Percentiles rank a stretch among this genome's conserved stretches.
These are phyloP conservation scores for Oscheius sp. DNA, from an alignment of 2,888 invertebrate species.

Conservation along the genomic window DNA sequence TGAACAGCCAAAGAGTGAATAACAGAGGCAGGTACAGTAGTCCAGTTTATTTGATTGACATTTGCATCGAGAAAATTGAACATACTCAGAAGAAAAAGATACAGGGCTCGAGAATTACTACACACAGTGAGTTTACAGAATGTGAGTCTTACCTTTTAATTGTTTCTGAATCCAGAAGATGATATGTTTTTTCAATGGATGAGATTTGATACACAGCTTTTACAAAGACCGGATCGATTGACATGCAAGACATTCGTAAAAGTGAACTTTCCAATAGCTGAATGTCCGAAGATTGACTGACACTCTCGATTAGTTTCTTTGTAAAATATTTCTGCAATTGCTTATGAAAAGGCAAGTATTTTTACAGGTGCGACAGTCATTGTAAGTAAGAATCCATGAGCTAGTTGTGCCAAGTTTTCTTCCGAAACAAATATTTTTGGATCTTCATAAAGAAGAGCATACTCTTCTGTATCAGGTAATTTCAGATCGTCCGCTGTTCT, in stretches of 20 bases:
- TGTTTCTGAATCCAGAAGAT: background rate
- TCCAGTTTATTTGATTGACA: slow-evolving; percentile 40
- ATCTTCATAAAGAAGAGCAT: slow-evolving; percentile 47
- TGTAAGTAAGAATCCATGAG: slow-evolving; percentile 58
- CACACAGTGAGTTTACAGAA: background rate
- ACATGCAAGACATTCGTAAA: background rate
- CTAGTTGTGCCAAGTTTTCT: slow-evolving; percentile 37
- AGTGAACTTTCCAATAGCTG: background rate
- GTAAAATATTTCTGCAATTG: slow-evolving; percentile 21
- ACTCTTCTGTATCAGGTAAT: slow-evolving; percentile 39
- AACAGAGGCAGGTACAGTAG: slow-evolving; percentile 36
- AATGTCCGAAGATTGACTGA: background rate
- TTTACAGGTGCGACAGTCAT: slow-evolving; percentile 59
- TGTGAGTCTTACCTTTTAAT: background rate
- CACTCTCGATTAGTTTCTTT: slow-evolving; percentile 1
- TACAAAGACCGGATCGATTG: slow-evolving; percentile 11
- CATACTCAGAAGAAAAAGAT: slow-evolving; percentile 36
- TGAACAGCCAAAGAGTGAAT: slow-evolving; percentile 34
- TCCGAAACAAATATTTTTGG: slow-evolving; percentile 49
- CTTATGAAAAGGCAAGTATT: background rate
- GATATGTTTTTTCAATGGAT: background rate
- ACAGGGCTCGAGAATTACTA: slow-evolving; percentile 35
- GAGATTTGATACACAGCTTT: background rate
- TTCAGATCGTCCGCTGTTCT: slow-evolving; percentile 36
- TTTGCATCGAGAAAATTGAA: slow-evolving; percentile 32